These are phyloP conservation scores for Hippocampus guttulatus DNA, from an alignment of 2,113 vertebrate genomes.

Conservation along the genomic window DNA sequence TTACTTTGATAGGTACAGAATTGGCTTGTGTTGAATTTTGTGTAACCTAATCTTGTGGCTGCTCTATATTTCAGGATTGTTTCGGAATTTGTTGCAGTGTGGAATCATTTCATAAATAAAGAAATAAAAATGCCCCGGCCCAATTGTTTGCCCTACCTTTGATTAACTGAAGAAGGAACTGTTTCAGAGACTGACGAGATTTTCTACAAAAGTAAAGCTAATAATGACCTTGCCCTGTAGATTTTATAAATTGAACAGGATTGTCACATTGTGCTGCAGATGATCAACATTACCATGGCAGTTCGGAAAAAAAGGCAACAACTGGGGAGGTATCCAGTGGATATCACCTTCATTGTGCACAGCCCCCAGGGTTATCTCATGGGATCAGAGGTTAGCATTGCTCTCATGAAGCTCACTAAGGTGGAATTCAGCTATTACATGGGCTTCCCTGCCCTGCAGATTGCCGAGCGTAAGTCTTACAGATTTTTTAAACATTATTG, in stretches of 20 bases:
- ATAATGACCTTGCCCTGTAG: neutral
- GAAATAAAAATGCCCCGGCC: constrained; percentile 1
- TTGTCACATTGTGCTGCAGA: constrained; percentile 66
- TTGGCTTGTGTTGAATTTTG: constrained; percentile 13
- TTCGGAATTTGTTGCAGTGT: constrained; percentile 11
- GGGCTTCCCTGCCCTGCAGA: constrained; percentile 91
- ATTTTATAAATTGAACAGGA: neutral
- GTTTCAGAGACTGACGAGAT: neutral
- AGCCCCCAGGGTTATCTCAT: constrained; percentile 72
- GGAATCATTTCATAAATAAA: constrained; percentile 16
- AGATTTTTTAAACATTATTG: neutral
- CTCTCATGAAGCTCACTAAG: constrained; percentile 80
- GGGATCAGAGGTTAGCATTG: constrained; percentile 85
- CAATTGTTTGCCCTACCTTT: constrained; percentile 11
- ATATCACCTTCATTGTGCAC: constrained; percentile 79
- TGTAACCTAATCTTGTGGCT: constrained; percentile 27
- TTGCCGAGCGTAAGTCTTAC: constrained; percentile 89
- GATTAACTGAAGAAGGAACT: constrained; percentile 5
- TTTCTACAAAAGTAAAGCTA: constrained; percentile 6
- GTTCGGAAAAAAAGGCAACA: constrained; percentile 41
- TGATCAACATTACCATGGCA: constrained; percentile 83
- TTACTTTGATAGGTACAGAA: constrained; percentile 26
- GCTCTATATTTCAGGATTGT: constrained; percentile 30
- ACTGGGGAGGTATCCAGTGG: constrained; percentile 79
- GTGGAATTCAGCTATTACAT: constrained; percentile 98